Base-by-base conservation (phyloP, 1,140 invertebrate species). In the Colletes gigas region DNA sequence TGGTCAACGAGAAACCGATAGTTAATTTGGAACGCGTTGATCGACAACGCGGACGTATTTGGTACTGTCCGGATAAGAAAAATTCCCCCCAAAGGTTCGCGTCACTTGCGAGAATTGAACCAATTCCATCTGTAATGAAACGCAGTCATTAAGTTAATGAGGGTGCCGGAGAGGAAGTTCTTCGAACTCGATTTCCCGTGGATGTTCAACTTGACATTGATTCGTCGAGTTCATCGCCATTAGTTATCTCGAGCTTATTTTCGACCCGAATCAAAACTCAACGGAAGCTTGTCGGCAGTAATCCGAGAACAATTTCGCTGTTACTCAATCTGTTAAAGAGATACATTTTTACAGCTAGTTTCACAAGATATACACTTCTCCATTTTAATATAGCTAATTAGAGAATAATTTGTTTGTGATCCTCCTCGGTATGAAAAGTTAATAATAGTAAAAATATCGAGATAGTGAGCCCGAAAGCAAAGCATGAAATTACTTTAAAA, bases 71-170 rank as follows among this genome's bases (percentile, higher is more conserved):
- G 47, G 65, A 65, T 30, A 15, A 19, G n/a, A 47, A 41, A 50
- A 47, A 55, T 52, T 74, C 6, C 66, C 66, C 60, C 52, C 68
- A 41, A 15, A 17, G 47, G 47, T 78, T 71, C 63, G 52, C 21
- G 67, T 71, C 75, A 63, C 67, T 71, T 39, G 14, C 14, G 14
- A 14, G n/a, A 19, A 63, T 54, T 41, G 68, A 63, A 30, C 19
- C 57, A 62, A 39, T 70, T 78, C 41, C 54, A 15, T 5, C 17
- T 47, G 41, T 30, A 41, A 77, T 50, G 39, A 6, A 60, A 39
- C 68, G 21, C 47, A 50, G 59, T n/a, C 21, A 19, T 15, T 30
- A n/a, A 52, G 59, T 50, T 74, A 52, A 65, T 12, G 12, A 52
- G 47, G 8, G 21, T 50, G 21, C 59, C 55, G 14, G 30, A 15